Percentiles rank a stretch among this genome's conserved stretches.
Conservation (phyloP, 2,888 invertebrate genomes). For the Rhingia campestris region DNA sequence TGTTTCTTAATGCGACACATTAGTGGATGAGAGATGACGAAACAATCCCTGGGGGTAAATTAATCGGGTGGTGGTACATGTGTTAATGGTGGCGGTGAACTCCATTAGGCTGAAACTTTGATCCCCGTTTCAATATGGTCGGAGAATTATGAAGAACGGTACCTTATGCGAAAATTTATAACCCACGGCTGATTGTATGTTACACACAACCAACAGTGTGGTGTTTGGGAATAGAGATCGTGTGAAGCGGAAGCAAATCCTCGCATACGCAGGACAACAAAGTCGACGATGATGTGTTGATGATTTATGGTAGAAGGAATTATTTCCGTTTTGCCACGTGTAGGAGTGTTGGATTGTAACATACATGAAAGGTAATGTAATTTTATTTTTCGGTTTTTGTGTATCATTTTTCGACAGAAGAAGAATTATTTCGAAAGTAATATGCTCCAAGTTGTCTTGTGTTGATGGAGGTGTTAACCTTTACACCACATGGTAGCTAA, state of each 20-base stretch:
- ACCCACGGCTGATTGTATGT: conserved; percentile 31
- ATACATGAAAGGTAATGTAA: conserved; percentile 29
- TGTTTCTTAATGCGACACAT: conserved; percentile 60
- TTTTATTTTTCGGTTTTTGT: conserved; percentile 11
- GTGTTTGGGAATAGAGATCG: not conserved
- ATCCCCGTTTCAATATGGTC: conserved; percentile 37
- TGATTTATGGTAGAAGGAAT: conserved; percentile 68
- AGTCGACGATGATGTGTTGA: conserved; percentile 57
- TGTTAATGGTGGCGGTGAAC: conserved; percentile 64
- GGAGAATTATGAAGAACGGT: conserved; percentile 40
- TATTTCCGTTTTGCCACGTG: conserved; percentile 51
- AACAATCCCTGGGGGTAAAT: conserved; percentile 69
- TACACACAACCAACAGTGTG: not conserved
- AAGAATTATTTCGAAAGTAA: conserved; percentile 4
- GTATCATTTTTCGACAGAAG: not conserved
- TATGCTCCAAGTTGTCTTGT: conserved; percentile 17
- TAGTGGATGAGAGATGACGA: conserved; percentile 51
- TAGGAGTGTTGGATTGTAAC: conserved; percentile 3
- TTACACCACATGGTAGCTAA: not conserved
- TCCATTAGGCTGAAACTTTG: conserved; percentile 68
- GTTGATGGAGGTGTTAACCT: conserved; percentile 9
- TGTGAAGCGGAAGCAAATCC: conserved; percentile 21
- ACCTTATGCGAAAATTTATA: conserved; percentile 52
- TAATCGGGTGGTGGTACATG: conserved; percentile 61
- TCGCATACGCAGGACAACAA: conserved; percentile 7